Evolutionary conservation across 2,888 invertebrate species (phyloP).

Genomic region (Parthenolecanium corni): DNA sequence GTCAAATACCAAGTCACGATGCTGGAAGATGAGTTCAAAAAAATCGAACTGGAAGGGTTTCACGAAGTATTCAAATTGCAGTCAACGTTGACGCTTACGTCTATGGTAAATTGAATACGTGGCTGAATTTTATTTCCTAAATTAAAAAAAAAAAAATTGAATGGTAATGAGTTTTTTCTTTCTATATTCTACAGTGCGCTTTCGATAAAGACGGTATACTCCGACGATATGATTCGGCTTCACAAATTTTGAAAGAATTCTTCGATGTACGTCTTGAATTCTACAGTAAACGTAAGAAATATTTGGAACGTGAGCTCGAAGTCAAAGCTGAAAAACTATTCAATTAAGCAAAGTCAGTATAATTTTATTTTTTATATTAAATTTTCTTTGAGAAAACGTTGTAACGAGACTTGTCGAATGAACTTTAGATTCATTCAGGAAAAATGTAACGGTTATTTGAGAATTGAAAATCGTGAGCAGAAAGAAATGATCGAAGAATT

Average conservation of each 20-base stretch:
- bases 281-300: conserved; percentile 79
- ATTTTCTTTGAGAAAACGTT: too few relatives aligned
- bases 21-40: conserved; percentile 58
- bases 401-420: too few relatives aligned
- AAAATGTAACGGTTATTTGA: conserved; percentile 79
- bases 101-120: conserved; percentile 54
- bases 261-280: conserved; percentile 64
- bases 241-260: conserved; percentile 73
- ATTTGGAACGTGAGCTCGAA: conserved; percentile 74
- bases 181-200: conserved; percentile 39
- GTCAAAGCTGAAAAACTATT: conserved; percentile 79
- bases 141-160: too few relatives aligned
- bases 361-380: too few relatives aligned
- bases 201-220: conserved; percentile 54
- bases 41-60: conserved; percentile 74
- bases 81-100: conserved; percentile 57
- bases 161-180: too few relatives aligned
- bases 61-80: conserved; percentile 92
- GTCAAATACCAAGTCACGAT: conserved; percentile 80
- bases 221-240: conserved; percentile 59
- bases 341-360: conserved; percentile 65
- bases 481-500: conserved; percentile 79
- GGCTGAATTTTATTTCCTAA: conserved; percentile 10
- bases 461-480: conserved; percentile 88
- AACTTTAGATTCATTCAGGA: conserved; percentile 67